Conservation (phyloP, 2,797 vertebrate genomes). For the Hyperoplus immaculatus region DNA sequence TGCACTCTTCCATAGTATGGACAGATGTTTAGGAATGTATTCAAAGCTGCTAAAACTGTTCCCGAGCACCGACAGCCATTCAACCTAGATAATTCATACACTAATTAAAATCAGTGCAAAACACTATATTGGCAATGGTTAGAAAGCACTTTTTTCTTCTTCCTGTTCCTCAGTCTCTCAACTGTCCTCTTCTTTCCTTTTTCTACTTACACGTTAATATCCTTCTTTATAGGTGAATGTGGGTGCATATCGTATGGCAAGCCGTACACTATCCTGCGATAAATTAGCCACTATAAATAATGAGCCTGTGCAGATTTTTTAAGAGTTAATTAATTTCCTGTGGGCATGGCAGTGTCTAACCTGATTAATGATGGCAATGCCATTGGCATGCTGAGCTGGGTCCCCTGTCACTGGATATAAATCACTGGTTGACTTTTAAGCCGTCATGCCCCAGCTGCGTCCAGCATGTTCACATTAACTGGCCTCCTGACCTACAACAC, state of each 20-base stretch:
- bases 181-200: neutral
- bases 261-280: constrained; percentile 34
- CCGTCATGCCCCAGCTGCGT: constrained; percentile 72
- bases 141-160: neutral
- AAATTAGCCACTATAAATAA: constrained; percentile 70
- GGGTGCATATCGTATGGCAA: constrained; percentile 11
- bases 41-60: constrained; percentile 42
- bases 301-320: constrained; percentile 69
- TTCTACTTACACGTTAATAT: constrained; percentile 1
- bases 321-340: constrained; percentile 85
- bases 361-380: constrained; percentile 83
- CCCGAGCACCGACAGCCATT: constrained; percentile 29
- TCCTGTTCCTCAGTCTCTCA: neutral
- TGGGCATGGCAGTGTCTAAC: constrained; percentile 64
- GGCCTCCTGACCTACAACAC: constrained; percentile 65
- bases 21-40: constrained; percentile 24
- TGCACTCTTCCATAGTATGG: constrained; percentile 24
- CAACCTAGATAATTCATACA: constrained; percentile 32
- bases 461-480: constrained; percentile 68
- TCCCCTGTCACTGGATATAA: constrained; percentile 78
- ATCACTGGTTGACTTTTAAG: constrained; percentile 69
- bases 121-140: constrained; percentile 7
- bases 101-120: constrained; percentile 38
- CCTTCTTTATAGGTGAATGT: constrained; percentile 15
- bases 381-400: constrained; percentile 71